These are phyloP conservation scores for Machimus atricapillus DNA, from an alignment of 2,888 invertebrate species.

Conservation along the genomic window DNA sequence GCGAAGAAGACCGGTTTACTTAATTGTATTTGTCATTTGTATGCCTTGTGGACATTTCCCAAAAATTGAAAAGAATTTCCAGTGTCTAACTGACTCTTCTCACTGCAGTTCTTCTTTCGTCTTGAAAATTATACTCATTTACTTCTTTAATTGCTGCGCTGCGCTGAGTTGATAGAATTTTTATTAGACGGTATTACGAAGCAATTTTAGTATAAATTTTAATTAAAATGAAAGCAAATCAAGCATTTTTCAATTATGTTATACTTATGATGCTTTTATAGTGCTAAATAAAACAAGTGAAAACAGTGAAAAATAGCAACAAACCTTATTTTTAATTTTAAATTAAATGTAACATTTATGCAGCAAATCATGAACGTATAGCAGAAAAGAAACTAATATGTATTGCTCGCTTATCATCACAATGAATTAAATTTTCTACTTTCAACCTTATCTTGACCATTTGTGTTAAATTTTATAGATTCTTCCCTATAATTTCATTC, in stretches of 20 bases:
- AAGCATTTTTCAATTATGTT: neutral
- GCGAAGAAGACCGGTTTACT: neutral
- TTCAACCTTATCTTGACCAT: too few relatives aligned
- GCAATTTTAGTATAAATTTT: neutral
- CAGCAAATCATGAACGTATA: neutral
- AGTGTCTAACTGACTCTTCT: neutral
- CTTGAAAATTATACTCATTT: neutral
- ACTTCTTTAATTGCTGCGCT: neutral
- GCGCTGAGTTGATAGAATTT: neutral
- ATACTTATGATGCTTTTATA: neutral
- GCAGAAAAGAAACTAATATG: neutral
- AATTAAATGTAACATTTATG: neutral
- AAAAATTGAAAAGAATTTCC: neutral
- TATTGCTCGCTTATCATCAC: too few relatives aligned
- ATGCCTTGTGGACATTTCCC: neutral
- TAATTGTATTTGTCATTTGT: neutral
- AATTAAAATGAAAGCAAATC: neutral
- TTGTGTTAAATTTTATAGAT: too few relatives aligned
- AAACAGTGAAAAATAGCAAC: neutral
- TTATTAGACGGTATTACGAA: neutral
- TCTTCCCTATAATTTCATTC: too few relatives aligned
- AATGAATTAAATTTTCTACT: too few relatives aligned
- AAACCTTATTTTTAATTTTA: too few relatives aligned
- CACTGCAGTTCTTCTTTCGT: neutral
- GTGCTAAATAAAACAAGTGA: neutral